Evolutionary conservation across 2,113 vertebrate genomes (phyloP), one percentile per base, ranked within the genome.

Genomic region (Sigmodon hispidus): DNA sequence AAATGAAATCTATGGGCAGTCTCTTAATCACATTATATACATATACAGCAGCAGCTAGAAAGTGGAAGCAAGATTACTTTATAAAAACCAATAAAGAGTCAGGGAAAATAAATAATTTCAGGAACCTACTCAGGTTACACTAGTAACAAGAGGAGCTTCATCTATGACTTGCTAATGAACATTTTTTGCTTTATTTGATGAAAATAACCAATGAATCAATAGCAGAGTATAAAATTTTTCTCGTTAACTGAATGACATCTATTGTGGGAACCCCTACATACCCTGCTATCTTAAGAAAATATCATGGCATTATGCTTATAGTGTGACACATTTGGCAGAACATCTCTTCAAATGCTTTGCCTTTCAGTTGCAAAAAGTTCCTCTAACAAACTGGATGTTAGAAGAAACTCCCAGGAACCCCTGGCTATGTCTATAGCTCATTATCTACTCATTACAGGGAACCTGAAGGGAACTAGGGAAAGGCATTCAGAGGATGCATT

Each of bases 391-490:
- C 83, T 80, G 57, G 86, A 89, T 97, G 86, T 96, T 75, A 97
- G 90, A 95, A 96, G 94, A 43, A 73, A 84, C 83, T 97, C 67
- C 84, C 77, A 83, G 77, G 50, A 77, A 96, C 69, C 91, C 81
- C 85, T 94, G 92, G 94, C 92, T 95, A 79, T 75, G 86, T 96
- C 85, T 97, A 73, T 90, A 94, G 94, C 95, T 97, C 97, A 98
- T 97, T 97, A 97, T 97, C 96, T 97, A 89, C 96, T 97, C 95
- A 96, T 97, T 97, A 97, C 86, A 96, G 92, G 83, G 50, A 96
- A 96, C 94, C 94, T 97, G 92, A 97, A 94, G 96, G 93, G 93
- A 94, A 80, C 65, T 81, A 94, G 76, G 87, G 87, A 96, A 96
- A 94, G 67, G 43, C 67, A 57, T 94, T 87, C 87, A 1, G 92